phyloP scores from a whole-genome alignment of 1,140 invertebrate species.

The Caenorhabditis inopinata region DNA sequence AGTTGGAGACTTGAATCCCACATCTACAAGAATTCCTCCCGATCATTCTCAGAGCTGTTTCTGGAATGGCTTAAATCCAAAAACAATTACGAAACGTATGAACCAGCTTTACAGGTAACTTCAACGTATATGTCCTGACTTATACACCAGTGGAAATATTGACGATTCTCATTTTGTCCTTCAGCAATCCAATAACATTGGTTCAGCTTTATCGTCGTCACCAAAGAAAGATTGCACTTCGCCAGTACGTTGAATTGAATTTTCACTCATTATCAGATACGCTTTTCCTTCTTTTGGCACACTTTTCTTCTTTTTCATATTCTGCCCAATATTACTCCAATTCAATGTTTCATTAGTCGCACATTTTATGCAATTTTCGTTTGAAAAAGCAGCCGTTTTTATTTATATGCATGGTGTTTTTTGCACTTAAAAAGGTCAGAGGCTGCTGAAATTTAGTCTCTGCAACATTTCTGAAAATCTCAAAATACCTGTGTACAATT shows the following conservation, averaged over 20 bases:
- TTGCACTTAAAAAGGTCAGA: neutral
- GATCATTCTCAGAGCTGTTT: too few relatives aligned
- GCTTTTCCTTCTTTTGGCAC: conserved; percentile 21
- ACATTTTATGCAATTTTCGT: neutral
- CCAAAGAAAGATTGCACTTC: conserved; percentile 63
- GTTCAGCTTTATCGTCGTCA: conserved; percentile 63
- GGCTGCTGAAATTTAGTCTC: too few relatives aligned
- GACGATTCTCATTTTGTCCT: conserved; percentile 60
- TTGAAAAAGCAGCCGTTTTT: neutral
- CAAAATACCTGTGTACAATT: too few relatives aligned
- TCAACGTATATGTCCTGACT: conserved; percentile 55
- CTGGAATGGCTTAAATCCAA: too few relatives aligned
- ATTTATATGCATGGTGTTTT: conserved; percentile 26
- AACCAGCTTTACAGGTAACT: neutral
- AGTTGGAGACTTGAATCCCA: too few relatives aligned
- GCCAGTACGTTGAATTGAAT: conserved; percentile 58
- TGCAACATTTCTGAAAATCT: too few relatives aligned
- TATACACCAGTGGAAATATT: conserved; percentile 61
- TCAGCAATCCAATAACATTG: conserved; percentile 64
- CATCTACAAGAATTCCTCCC: too few relatives aligned
- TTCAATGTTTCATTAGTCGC: neutral
- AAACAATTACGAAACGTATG: too few relatives aligned
- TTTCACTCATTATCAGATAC: neutral
- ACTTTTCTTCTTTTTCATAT: conserved; percentile 22
- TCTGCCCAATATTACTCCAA: neutral